Evolutionary conservation across 2,113 vertebrate genomes (phyloP).

Genomic region (Anser cygnoides): DNA sequence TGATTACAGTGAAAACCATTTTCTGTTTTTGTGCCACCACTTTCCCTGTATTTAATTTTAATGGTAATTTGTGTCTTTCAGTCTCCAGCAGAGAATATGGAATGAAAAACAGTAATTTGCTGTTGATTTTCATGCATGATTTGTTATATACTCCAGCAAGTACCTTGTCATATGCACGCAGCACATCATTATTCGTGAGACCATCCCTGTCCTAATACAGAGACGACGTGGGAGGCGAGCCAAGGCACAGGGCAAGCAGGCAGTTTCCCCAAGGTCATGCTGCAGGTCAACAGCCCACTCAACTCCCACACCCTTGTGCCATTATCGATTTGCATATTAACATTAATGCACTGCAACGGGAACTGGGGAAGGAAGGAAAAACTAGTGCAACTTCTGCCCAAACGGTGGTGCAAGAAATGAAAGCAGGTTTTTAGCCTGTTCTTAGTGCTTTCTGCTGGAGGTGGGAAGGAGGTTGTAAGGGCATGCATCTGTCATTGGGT

Average conservation of each 20-base stretch:
- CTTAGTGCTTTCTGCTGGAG: not conserved
- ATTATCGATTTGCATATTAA: not conserved
- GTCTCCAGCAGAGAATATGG: not conserved
- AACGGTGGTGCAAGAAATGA: not conserved
- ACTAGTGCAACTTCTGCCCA: not conserved
- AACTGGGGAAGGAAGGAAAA: not conserved
- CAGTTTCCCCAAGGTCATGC: not conserved
- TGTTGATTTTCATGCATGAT: not conserved
- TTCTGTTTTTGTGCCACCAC: not conserved
- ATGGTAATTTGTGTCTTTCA: not conserved
- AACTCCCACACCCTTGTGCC: not conserved
- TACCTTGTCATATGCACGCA: rapidly evolving
- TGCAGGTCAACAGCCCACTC: not conserved
- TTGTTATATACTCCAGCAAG: not conserved
- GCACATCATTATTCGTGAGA: rapidly evolving
- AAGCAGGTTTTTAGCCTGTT: not conserved
- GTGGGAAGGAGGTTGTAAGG: not conserved
- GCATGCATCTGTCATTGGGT: conserved; percentile 42
- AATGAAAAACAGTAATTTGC: not conserved
- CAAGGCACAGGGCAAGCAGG: not conserved
- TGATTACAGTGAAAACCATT: rapidly evolving
- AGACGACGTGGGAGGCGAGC: not conserved
- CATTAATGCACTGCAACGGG: not conserved
- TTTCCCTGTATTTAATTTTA: not conserved
- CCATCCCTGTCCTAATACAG: not conserved